These are phyloP conservation scores for Nycticorax nycticorax DNA, from an alignment of 2,113 vertebrate genomes.

Conservation along the genomic window DNA sequence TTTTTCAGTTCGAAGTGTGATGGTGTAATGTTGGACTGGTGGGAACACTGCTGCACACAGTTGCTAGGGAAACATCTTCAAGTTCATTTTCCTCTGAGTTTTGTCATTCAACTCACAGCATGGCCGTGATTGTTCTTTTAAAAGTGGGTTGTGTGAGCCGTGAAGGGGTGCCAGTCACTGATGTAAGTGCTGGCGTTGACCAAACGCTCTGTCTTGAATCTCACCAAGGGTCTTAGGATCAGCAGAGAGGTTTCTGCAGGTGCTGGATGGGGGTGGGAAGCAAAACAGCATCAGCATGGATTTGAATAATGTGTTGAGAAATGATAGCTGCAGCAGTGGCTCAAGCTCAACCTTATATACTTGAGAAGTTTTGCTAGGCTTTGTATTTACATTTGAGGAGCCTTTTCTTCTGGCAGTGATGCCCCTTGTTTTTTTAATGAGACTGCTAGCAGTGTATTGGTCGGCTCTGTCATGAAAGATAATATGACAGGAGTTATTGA, in stretches of 20 bases:
- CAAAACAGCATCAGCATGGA: slow-evolving; percentile 27
- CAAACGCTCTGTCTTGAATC: slow-evolving; percentile 13
- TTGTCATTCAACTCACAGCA: slow-evolving; percentile 28
- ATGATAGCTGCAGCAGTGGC: slow-evolving; percentile 22
- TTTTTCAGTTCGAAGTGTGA: neutral
- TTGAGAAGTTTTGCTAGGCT: slow-evolving; percentile 33
- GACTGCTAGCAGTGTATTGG: neutral
- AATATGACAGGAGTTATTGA: neutral
- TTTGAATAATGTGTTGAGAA: slow-evolving; percentile 58
- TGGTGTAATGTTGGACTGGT: neutral
- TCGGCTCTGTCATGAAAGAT: neutral
- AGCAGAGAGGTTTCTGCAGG: slow-evolving; percentile 62
- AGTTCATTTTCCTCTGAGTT: slow-evolving; percentile 39
- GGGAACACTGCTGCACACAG: slow-evolving; percentile 1
- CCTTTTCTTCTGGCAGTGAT: slow-evolving; percentile 26
- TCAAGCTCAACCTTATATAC: neutral
- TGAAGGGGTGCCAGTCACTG: slow-evolving; percentile 40
- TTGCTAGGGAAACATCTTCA: slow-evolving; percentile 52
- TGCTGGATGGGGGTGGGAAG: slow-evolving; percentile 33
- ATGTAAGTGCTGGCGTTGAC: slow-evolving; percentile 62
- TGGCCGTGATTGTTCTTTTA: neutral
- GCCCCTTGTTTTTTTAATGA: slow-evolving; percentile 36
- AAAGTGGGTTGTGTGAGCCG: neutral
- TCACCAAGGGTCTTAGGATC: slow-evolving; percentile 30
- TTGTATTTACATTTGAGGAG: slow-evolving; percentile 25